Conservation (phyloP, 2,888 invertebrate genomes). For the Meloe dianella region DNA sequence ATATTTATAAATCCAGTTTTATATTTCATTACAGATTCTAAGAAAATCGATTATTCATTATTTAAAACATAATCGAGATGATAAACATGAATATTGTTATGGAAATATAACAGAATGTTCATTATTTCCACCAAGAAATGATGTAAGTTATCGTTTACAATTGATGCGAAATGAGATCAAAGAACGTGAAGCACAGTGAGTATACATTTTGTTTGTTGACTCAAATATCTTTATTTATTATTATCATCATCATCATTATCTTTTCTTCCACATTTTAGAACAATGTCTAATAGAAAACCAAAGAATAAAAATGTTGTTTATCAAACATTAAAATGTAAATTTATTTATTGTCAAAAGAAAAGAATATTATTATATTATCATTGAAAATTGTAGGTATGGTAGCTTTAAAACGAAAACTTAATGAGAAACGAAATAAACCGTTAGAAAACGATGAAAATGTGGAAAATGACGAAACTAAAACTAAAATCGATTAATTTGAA, state of each 20-base stretch:
- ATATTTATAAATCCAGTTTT: too few species aligned
- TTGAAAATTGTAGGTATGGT: conserved; percentile 40
- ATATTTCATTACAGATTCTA: conserved; percentile 34
- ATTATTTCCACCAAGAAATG: conserved; percentile 40
- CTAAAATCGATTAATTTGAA: not conserved
- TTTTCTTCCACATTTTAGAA: conserved; percentile 34
- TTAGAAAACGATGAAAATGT: not conserved
- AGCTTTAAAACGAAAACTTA: conserved; percentile 42
- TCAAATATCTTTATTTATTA: not conserved
- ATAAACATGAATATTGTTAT: conserved; percentile 17
- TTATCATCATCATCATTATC: not conserved
- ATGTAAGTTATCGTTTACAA: conserved; percentile 39
- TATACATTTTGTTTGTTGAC: too few species aligned
- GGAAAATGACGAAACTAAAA: not conserved
- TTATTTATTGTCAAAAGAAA: not conserved
- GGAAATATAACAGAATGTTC: conserved; percentile 40
- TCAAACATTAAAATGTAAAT: conserved; percentile 46
- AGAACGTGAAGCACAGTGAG: conserved; percentile 40
- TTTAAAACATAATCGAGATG: conserved; percentile 34
- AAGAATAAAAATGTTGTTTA: conserved; percentile 41
- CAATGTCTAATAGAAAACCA: conserved; percentile 41
- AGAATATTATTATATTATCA: conserved; percentile 4
- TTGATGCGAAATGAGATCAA: conserved; percentile 38
- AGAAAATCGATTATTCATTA: conserved; percentile 38
- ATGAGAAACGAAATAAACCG: conserved; percentile 28